Percentiles rank a stretch among this genome's conserved stretches.
Conservation (phyloP, 2,888 invertebrate species). For the Noctua janthe region DNA sequence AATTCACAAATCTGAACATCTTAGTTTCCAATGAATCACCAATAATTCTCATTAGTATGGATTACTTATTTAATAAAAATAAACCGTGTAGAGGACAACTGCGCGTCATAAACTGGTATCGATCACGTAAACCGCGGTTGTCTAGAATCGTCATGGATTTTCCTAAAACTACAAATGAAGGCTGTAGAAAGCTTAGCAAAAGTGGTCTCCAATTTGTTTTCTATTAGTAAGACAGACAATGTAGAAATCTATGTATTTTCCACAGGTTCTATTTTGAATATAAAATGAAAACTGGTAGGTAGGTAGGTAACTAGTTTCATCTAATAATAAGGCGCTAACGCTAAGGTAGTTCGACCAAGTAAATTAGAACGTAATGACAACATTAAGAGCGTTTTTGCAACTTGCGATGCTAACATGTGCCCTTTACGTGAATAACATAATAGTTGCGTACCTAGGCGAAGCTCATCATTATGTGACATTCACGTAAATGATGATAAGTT, state of each 20-base stretch:
- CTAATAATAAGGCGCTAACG: background rate
- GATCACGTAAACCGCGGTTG: conserved; percentile 11
- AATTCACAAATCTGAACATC: conserved; percentile 64
- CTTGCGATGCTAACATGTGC: conserved; percentile 5
- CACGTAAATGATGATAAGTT: conserved; percentile 69
- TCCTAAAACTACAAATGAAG: conserved; percentile 33
- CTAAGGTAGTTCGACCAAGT: background rate
- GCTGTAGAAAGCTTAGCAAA: conserved; percentile 30
- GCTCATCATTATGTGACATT: conserved; percentile 66
- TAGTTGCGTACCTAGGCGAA: conserved; percentile 49
- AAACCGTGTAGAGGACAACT: conserved; percentile 7
- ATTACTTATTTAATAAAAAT: conserved; percentile 18
- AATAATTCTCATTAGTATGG: conserved; percentile 42
- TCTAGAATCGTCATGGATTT: conserved; percentile 29
- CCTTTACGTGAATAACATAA: conserved; percentile 25
- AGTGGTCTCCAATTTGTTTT: background rate
- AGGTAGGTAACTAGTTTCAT: background rate
- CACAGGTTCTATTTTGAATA: background rate
- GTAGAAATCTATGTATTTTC: background rate
- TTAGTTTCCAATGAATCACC: conserved; percentile 72
- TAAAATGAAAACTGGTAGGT: background rate
- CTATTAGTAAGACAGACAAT: background rate
- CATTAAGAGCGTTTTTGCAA: conserved; percentile 25
- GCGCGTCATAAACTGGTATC: conserved; percentile 44
- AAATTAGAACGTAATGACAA: conserved; percentile 7